A percentile compares a stretch with the other conserved stretches of the same genome.
Conservation (phyloP, 2,888 invertebrate species). For the Melinaea menophilus region DNA sequence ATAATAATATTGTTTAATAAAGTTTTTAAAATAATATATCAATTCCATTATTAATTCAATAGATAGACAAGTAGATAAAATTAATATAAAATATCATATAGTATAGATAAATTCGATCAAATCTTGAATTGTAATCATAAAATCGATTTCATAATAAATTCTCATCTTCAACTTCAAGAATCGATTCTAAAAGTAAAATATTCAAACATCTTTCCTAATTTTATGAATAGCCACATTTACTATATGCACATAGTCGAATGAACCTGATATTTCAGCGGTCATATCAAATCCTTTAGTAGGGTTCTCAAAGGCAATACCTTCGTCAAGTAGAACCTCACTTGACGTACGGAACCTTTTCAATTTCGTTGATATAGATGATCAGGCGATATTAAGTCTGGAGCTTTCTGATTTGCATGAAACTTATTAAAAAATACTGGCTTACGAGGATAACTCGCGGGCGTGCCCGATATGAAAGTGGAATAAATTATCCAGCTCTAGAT, state of each 20-base stretch:
- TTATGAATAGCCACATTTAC: not conserved
- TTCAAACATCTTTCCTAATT: not conserved
- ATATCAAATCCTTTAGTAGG: slow-evolving; percentile 59
- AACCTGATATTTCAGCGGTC: slow-evolving; percentile 53
- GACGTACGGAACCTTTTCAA: slow-evolving; percentile 66
- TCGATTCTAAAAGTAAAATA: not conserved
- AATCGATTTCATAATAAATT: not conserved
- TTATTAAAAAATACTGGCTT: slow-evolving; percentile 66
- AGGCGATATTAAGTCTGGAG: slow-evolving; percentile 63
- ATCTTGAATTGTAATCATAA: not conserved
- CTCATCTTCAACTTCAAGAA: not conserved
- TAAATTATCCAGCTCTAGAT: slow-evolving; percentile 42
- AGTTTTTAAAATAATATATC: too few relatives aligned
- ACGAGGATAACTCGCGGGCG: slow-evolving; percentile 34
- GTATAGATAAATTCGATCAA: too few relatives aligned
- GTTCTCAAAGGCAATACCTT: slow-evolving; percentile 62
- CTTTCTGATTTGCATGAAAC: slow-evolving; percentile 69
- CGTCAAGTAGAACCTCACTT: slow-evolving; percentile 66
- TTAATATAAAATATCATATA: too few relatives aligned
- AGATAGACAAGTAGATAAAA: too few relatives aligned
- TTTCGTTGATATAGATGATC: slow-evolving; percentile 59
- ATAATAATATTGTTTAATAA: too few relatives aligned
- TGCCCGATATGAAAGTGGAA: slow-evolving; percentile 44
- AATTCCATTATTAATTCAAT: too few relatives aligned
- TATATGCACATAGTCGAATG: slow-evolving; percentile 8